Base-by-base conservation (phyloP, 2,888 invertebrate genomes). In the Idaea aversata region DNA sequence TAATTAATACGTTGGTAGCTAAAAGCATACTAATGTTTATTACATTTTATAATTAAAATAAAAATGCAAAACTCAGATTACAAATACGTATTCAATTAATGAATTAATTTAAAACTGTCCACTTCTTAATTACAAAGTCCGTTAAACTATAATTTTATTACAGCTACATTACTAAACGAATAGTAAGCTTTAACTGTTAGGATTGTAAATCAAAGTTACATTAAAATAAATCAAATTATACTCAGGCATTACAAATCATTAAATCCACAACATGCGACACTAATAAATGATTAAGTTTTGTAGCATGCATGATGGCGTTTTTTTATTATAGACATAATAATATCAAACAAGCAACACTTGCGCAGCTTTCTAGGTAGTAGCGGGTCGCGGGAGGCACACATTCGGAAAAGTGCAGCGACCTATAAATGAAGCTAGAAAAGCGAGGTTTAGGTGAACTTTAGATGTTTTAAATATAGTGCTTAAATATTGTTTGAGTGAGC, bases 281-380 rank as follows among this genome's bases (percentile, higher is more conserved):
- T 5, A 47, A 47, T 47, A 47, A 47, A 5, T 47, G 47, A 47
- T 47, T 47, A 47, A 10, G 13, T 47, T 47, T 47, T 47, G 47
- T 47, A 13, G 47, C 13, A 47, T 10, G 47, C 38, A 38, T 38
- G 38, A 5, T 38, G 38, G 63, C 65, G 67, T 61, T 63, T 65
- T 61, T 65, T 7, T 38, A 13, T 47, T 47, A 47, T 13, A 47
- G 25, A 25, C 25, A 25, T 25, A 25, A 2, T 25, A 25, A 25
- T 1, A 25, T n/a, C n/a, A n/a, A n/a, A n/a, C n/a, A 25, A 25
- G 25, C 25, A 25, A 25, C 25, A 25, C 25, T 25, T 25, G 25
- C 25, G 25, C 25, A 47, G 47, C 47, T 47, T 47, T 47, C 25
- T 25, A 25, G 25, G 25, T 25, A 25, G 25, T 25, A 25, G 25